Evolutionary conservation across 2,888 invertebrate species (phyloP).

Genomic region (Eudasyphora cyanicolor): DNA sequence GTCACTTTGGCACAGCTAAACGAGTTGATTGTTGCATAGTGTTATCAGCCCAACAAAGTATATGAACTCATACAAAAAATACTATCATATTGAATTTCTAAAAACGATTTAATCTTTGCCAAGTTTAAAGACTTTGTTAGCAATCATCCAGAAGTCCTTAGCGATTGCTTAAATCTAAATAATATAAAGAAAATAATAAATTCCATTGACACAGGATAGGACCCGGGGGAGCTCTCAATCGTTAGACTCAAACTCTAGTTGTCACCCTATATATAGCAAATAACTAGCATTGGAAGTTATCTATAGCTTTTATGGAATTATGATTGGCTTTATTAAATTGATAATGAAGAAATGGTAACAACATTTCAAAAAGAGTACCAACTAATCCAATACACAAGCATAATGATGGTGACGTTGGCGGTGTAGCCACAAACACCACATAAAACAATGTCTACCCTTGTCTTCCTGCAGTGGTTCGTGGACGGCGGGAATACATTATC

Average conservation of each 20-base stretch:
- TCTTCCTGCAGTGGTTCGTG: neutral
- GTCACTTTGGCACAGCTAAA: no score
- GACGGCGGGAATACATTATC: conserved; percentile 55
- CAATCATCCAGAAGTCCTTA: no score
- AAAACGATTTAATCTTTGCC: no score
- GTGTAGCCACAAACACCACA: neutral
- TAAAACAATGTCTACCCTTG: neutral
- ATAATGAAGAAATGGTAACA: neutral
- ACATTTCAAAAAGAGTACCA: neutral
- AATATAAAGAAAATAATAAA: no score
- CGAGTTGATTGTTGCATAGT: no score
- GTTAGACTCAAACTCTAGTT: neutral
- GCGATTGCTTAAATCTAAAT: no score
- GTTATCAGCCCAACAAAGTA: no score
- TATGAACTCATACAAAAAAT: no score
- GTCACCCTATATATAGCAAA: neutral
- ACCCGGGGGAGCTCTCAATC: neutral
- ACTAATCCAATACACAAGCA: neutral
- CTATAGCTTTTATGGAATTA: conserved; percentile 20
- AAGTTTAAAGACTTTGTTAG: no score
- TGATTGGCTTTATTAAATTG: conserved; percentile 24
- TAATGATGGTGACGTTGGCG: conserved; percentile 44
- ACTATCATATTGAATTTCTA: no score
- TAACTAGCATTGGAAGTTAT: neutral
- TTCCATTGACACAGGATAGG: no score